A percentile compares a stretch with the other conserved stretches of the same genome.
phyloP scores from a whole-genome alignment of 2,113 vertebrate species.

The Laterallus jamaicensis region DNA sequence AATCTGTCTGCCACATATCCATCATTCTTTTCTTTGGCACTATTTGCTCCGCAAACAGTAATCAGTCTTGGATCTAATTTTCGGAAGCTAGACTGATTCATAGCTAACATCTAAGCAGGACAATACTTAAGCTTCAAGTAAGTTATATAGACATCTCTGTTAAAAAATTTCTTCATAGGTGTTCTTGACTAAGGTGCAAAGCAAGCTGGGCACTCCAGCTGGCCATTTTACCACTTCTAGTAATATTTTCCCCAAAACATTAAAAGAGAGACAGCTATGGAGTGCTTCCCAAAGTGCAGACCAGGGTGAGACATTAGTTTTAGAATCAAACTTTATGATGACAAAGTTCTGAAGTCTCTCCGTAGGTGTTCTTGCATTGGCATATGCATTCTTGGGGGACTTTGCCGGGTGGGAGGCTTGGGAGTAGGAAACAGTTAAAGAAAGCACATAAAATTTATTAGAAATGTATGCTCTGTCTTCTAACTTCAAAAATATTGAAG shows the following conservation, averaged over 20 bases:
- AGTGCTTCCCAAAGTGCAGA: neutral
- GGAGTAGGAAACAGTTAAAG: neutral
- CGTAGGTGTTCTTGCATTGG: neutral
- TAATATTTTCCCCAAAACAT: neutral
- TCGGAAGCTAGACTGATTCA: neutral
- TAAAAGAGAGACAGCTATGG: neutral
- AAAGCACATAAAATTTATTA: neutral
- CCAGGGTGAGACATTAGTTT: neutral
- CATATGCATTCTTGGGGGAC: neutral
- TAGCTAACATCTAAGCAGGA: neutral
- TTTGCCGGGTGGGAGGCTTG: neutral
- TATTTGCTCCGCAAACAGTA: neutral
- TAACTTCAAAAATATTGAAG: neutral
- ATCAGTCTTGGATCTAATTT: neutral
- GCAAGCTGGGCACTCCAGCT: neutral
- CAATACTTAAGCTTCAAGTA: neutral
- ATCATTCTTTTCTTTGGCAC: neutral
- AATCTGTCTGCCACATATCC: neutral
- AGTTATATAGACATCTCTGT: neutral
- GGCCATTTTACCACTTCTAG: neutral
- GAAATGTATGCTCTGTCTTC: neutral
- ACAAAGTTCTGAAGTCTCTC: neutral
- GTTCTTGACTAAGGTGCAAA: neutral
- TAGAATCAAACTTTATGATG: neutral
- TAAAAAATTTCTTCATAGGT: neutral